Conservation (phyloP, 2,888 invertebrate species). For the Papilio demoleus region DNA sequence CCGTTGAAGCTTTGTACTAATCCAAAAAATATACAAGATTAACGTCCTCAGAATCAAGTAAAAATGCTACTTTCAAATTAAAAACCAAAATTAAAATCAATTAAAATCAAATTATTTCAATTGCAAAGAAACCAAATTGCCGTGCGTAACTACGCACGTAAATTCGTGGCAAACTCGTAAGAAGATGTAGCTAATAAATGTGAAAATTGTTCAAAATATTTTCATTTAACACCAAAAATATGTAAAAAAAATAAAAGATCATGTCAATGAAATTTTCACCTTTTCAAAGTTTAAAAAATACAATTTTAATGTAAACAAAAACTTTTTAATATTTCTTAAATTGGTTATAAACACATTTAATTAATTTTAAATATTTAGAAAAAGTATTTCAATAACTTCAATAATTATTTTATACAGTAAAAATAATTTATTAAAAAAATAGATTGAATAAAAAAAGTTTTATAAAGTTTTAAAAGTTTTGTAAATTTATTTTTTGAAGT, state of each 20-base stretch:
- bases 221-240: background rate
- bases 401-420: background rate
- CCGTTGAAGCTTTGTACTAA: background rate
- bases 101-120: background rate
- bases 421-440: constrained; percentile 6
- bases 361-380: background rate
- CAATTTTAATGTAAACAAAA: constrained; percentile 10
- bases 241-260: background rate
- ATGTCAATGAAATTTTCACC: background rate
- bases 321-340: constrained; percentile 10
- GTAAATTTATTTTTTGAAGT: constrained; percentile 55
- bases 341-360: background rate
- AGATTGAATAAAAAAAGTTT: constrained; percentile 57
- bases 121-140: background rate
- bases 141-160: constrained; percentile 12
- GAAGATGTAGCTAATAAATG: background rate
- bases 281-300: constrained; percentile 9
- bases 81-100: background rate
- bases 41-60: background rate
- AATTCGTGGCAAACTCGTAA: background rate
- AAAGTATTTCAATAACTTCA: background rate
- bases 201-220: background rate
- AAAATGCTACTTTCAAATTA: background rate
- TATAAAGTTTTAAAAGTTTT: constrained; percentile 51
- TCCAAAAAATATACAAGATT: background rate